phyloP scores from a whole-genome alignment of 2,113 vertebrate species.

The Nipponia nippon region DNA sequence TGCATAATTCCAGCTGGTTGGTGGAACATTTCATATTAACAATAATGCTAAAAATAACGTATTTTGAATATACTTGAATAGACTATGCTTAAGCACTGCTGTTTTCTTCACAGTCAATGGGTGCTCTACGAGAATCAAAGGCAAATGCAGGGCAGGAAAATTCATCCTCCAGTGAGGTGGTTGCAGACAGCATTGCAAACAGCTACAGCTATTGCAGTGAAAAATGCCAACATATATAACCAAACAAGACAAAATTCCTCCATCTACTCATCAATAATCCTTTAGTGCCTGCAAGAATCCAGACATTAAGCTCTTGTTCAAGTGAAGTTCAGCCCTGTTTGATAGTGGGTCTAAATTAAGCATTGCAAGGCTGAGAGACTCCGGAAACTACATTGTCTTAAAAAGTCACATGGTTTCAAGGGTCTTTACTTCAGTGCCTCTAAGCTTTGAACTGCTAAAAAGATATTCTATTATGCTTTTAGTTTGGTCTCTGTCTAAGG shows the following conservation, averaged over 20 bases:
- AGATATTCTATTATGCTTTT: background rate
- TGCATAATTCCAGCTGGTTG: constrained; percentile 61
- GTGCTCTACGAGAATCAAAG: constrained; percentile 24
- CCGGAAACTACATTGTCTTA: background rate
- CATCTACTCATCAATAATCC: background rate
- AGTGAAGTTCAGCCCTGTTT: background rate
- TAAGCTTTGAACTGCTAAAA: background rate
- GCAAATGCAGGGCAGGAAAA: constrained; percentile 28
- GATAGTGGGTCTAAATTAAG: background rate
- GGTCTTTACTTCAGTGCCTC: background rate
- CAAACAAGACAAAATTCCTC: background rate
- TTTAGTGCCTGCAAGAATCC: background rate
- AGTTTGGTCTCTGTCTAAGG: background rate
- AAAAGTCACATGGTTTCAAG: background rate
- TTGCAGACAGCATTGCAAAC: constrained; percentile 10
- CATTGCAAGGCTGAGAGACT: background rate
- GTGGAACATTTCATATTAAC: constrained; percentile 53
- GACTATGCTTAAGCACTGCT: constrained; percentile 19
- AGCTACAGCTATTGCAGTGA: background rate
- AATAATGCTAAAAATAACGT: constrained; percentile 68
- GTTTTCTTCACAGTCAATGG: constrained; percentile 11
- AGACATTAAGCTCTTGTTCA: background rate
- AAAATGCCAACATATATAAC: background rate
- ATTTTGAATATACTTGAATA: constrained; percentile 64
- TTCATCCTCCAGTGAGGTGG: constrained; percentile 14